phyloP scores from a whole-genome alignment of 2,113 vertebrate species.

The Elephantulus edwardii region DNA sequence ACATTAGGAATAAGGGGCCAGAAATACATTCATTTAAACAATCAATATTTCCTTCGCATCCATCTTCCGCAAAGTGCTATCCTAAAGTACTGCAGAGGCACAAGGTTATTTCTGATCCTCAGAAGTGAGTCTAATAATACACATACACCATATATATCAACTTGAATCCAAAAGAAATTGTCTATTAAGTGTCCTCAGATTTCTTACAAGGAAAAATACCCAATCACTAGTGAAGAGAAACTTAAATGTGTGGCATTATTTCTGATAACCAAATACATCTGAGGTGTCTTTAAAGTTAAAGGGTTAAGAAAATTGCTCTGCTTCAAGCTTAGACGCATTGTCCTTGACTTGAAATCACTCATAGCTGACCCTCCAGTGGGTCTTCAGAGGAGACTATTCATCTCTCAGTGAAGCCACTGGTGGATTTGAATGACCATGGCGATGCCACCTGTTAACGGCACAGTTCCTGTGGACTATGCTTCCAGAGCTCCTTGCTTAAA shows the following conservation, averaged over 20 bases:
- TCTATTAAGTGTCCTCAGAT: neutral
- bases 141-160: neutral
- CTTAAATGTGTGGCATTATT: neutral
- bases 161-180: conserved; percentile 6
- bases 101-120: neutral
- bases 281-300: neutral
- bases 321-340: neutral
- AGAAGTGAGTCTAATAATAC: neutral
- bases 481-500: too few species aligned
- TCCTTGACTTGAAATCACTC: neutral
- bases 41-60: neutral
- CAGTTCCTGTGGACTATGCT: too few species aligned
- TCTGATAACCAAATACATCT: neutral
- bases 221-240: neutral
- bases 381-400: too few species aligned
- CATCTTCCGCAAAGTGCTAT: neutral
- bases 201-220: neutral
- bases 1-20: neutral
- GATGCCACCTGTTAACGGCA: too few species aligned
- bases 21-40: neutral
- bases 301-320: neutral
- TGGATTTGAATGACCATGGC: too few species aligned
- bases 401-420: too few species aligned
- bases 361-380: too few species aligned
- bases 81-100: neutral